Base-by-base conservation (phyloP, 2,797 vertebrate species). In the Eremophila alpestris region DNA sequence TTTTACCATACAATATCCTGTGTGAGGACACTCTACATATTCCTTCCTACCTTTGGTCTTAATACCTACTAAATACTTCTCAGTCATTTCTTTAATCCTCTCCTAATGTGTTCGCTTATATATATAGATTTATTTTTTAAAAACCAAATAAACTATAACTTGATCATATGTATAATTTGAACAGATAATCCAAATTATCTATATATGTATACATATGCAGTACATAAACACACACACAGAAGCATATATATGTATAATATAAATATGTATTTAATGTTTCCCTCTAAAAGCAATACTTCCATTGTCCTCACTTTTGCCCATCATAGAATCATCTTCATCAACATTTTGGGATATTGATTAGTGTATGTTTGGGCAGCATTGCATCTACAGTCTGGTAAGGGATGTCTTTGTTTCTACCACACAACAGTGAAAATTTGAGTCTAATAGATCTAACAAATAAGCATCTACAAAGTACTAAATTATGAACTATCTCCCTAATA, bases 91-190 rank as follows among this genome's bases (percentile, higher is more conserved):
- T 48, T 77, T 52, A 77, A 8, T 22, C 15, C 15, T 83, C 22
- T 77, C 36, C 26, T 70, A 83, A 79, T 49, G 6, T 56, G 10
- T 71, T 43, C 64, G 1, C 2, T 92, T 70, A 63, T 62, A 64
- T 27, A 75, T 26, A 87, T 59, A 73, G 5, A 87, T 22, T 51
- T 46, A 21, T 22, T 91, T 64, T 21, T 17, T 7, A 38, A 62
- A 55, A 2, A 26, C 0, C 1, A 8, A 60, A 12, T 2, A 2
- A 60, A 40, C 11, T 8, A 12, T 11, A 56, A 4, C 41, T 49
- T 16, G 51, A 27, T 45, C n/a, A 43, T 17, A 59, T 6, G 1
- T 36, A 65, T 40, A 49, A 76, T 45, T 51, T 26, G 52, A 83
- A 58, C 7, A 54, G 4, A 38, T 49, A 24, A 58, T 70, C 51